Conservation (phyloP, 1,140 invertebrate species). For the Oryctes rhinoceros region DNA sequence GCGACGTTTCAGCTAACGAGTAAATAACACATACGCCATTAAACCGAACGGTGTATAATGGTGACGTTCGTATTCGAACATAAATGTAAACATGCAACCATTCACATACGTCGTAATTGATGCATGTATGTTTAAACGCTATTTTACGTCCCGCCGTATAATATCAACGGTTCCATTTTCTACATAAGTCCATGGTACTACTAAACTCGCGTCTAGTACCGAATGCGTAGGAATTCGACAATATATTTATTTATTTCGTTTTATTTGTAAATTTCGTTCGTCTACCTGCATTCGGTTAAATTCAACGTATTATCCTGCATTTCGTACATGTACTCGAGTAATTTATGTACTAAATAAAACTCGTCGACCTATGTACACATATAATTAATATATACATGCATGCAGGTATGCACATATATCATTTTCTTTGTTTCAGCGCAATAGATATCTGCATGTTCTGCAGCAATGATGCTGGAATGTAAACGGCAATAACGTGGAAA, state of each 20-base stretch:
- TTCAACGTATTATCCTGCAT: background rate
- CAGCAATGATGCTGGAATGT: too few species aligned
- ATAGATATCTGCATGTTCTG: too few species aligned
- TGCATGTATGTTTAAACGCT: conserved; percentile 30
- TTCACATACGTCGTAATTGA: conserved; percentile 27
- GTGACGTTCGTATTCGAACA: background rate
- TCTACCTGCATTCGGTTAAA: conserved; percentile 13
- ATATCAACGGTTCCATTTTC: background rate
- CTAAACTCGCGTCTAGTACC: background rate
- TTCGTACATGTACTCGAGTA: background rate
- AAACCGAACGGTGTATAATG: background rate
- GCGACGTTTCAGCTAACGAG: conserved; percentile 7
- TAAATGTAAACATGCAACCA: background rate
- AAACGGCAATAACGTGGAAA: too few species aligned
- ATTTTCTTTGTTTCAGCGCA: too few species aligned
- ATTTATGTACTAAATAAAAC: background rate
- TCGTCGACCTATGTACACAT: too few species aligned
- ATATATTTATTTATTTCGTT: conserved; percentile 17
- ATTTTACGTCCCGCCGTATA: conserved; percentile 4
- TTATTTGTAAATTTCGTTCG: conserved; percentile 11
- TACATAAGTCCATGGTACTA: background rate
- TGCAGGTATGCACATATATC: too few species aligned
- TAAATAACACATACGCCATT: conserved; percentile 3
- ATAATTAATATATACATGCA: too few species aligned
- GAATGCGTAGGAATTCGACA: background rate